Evolutionary conservation across 2,797 vertebrate genomes (phyloP).

Genomic region (Amblyraja radiata): DNA sequence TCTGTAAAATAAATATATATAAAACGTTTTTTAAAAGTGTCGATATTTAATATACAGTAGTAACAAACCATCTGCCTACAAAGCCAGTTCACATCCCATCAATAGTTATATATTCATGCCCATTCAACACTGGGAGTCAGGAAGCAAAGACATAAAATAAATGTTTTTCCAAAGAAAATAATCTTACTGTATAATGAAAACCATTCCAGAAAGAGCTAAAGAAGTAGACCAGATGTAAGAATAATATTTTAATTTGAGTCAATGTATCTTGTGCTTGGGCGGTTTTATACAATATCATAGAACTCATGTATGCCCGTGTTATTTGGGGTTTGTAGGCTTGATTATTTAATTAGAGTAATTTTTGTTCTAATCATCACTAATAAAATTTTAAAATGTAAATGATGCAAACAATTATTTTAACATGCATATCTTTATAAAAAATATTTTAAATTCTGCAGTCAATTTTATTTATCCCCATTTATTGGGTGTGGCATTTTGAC

Average conservation of each 20-base stretch:
- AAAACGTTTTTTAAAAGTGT: too few relatives aligned
- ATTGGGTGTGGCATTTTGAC: not conserved
- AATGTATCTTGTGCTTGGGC: not conserved
- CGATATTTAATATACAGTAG: too few relatives aligned
- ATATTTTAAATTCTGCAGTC: not conserved
- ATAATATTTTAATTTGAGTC: not conserved
- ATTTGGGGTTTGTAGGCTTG: not conserved
- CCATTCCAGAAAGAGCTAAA: not conserved
- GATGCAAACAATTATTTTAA: not conserved
- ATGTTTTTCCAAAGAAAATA: not conserved
- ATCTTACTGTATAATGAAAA: not conserved
- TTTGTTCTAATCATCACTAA: not conserved
- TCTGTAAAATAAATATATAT: too few relatives aligned
- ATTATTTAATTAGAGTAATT: not conserved
- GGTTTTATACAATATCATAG: not conserved
- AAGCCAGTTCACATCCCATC: not conserved
- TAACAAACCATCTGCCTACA: not conserved
- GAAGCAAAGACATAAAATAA: not conserved
- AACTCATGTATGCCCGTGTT: not conserved
- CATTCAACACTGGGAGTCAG: not conserved
- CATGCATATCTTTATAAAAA: not conserved
- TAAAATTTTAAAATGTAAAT: not conserved
- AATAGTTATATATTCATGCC: not conserved
- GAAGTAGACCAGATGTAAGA: not conserved
- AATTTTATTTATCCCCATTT: not conserved